A percentile compares a stretch with the other conserved stretches of the same genome.
phyloP scores from a whole-genome alignment of 2,113 vertebrate species.

The Catharus bicknelli region DNA sequence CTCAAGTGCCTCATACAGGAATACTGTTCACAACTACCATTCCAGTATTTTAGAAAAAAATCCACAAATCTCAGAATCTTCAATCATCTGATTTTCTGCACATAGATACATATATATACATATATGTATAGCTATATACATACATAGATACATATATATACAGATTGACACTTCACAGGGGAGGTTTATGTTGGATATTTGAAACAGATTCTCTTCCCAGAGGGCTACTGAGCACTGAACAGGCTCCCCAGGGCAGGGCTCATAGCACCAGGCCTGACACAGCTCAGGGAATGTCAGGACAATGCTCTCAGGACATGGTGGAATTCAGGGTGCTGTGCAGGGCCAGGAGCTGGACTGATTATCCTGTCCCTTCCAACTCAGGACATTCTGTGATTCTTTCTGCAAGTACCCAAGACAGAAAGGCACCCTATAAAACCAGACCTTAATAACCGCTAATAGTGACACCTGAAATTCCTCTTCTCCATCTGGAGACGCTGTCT shows the following conservation, averaged over 20 bases:
- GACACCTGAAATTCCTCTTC: background rate
- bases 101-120: background rate
- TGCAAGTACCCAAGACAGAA: background rate
- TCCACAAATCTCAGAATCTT: background rate
- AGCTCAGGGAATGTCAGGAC: background rate
- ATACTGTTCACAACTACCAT: fast-evolving
- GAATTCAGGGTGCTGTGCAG: background rate
- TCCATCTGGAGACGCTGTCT: background rate
- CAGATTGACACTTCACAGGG: background rate
- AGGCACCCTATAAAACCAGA: background rate
- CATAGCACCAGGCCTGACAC: background rate
- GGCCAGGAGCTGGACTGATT: background rate
- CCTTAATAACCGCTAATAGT: background rate
- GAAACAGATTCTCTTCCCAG: background rate
- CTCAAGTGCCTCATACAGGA: background rate
- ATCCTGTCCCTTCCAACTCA: background rate
- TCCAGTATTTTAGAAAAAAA: background rate
- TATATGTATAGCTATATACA: too few species aligned
- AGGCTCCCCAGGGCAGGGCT: background rate
- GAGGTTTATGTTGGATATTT: fast-evolving
- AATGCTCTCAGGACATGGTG: background rate
- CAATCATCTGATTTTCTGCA: background rate
- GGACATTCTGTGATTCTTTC: background rate
- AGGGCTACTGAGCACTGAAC: background rate
- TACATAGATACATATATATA: background rate